These are phyloP conservation scores for Iguana delicatissima DNA, from an alignment of 2,797 vertebrate species.

Conservation along the genomic window DNA sequence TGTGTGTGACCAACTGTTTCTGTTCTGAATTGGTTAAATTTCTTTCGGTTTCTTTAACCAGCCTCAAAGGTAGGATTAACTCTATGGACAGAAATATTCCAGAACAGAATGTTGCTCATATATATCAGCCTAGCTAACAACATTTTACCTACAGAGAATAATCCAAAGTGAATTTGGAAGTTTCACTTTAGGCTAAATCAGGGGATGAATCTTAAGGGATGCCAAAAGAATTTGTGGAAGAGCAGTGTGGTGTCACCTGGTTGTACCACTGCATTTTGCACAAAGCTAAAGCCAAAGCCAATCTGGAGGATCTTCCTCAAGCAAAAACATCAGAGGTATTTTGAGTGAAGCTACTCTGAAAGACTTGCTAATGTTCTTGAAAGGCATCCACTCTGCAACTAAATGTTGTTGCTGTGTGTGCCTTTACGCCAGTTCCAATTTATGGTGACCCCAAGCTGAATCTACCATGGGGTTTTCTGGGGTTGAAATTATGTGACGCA, in stretches of 20 bases:
- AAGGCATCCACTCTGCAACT: too few relatives aligned
- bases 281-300: not conserved
- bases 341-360: not conserved
- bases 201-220: not conserved
- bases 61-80: not conserved
- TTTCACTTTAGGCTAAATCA: not conserved
- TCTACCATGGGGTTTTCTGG: too few relatives aligned
- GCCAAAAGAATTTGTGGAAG: not conserved
- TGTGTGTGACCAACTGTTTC: too few relatives aligned
- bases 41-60: not conserved
- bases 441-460: too few relatives aligned
- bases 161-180: constrained; percentile 1
- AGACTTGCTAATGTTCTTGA: not conserved
- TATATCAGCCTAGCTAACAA: not conserved
- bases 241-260: not conserved
- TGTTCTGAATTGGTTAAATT: not conserved
- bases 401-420: too few relatives aligned
- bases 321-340: not conserved
- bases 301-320: not conserved
- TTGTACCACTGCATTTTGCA: not conserved
- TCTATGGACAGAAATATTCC: not conserved
- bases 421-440: too few relatives aligned
- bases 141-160: not conserved
- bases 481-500: too few relatives aligned
- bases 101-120: not conserved